Conservation (phyloP, 2,113 vertebrate species). For the Otis tarda region DNA sequence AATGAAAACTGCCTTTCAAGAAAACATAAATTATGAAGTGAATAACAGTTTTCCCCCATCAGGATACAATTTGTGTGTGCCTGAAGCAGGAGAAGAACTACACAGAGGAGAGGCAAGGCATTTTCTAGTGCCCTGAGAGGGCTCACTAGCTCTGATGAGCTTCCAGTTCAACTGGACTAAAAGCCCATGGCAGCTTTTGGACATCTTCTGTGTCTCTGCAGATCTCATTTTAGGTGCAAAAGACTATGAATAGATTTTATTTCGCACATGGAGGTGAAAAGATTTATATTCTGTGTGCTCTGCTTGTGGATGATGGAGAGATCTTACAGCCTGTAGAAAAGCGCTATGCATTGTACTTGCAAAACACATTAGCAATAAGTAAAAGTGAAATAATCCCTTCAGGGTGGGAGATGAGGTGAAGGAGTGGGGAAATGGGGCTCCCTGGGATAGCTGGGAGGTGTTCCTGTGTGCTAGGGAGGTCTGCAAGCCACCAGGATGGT, state of each 20-base stretch:
- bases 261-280: background rate
- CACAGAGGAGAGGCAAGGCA: background rate
- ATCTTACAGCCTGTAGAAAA: background rate
- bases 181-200: background rate
- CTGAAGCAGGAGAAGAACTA: background rate
- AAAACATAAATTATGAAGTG: background rate
- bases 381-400: background rate
- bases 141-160: rapidly evolving
- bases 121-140: background rate
- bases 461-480: background rate
- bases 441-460: background rate
- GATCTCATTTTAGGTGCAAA: background rate
- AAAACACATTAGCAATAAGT: background rate
- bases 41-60: background rate
- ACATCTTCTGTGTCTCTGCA: background rate
- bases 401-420: background rate
- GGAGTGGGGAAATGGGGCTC: background rate
- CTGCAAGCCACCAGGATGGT: background rate
- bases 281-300: background rate
- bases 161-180: background rate
- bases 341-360: background rate
- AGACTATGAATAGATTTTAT: background rate
- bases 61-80: background rate
- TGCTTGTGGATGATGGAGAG: background rate
- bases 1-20: background rate